Evolutionary conservation across 2,888 invertebrate species (phyloP), one percentile per base, ranked within the genome.

Genomic region (Cerceris ruficornis): DNA sequence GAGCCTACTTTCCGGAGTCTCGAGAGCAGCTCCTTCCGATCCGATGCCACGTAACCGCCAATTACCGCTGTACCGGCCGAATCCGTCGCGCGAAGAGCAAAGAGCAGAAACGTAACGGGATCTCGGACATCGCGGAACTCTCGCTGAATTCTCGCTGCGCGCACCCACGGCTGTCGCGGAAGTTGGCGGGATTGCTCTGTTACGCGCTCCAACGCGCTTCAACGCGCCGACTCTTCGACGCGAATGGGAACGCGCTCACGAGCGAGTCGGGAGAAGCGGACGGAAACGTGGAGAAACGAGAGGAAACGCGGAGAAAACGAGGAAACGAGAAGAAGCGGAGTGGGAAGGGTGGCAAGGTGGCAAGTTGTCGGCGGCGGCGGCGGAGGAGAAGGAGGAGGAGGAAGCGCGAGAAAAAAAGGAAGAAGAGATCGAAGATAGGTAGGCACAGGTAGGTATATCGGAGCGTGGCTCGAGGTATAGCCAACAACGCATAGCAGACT

Each of bases 391-490:
- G 28, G 28, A 28, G 28, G 28, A 28, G 28, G 28, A 28, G 28
- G 28, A 28, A 28, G 28, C 28, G 28, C 28, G 28, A 28, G 28
- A 28, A 28, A 28, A 28, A 28, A 28, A 28, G 28, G 28, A 28
- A 28, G 28, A 28, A 28, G 28, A 28, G 28, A 28, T 28, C 28
- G 28, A 28, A 28, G 28, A n/a, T 13, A 42, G n/a, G 50, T 15
- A 5, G 52, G 39, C 7, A 13, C 59, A 55, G 55, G n/a, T 65
- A 52, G 75, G 68, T 39, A 54, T 60, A 73, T 60, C 76, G 64
- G 67, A 62, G 39, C 13, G 15, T 52, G 28, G 54, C 75, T 80
- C 83, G 84, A 85, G 65, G 83, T 88, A 88, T 89, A 83, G 84
- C 41, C 54, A 54, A 50, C 57, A 49, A 60, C 67, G 58, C 46